phyloP scores from a whole-genome alignment of 2,113 vertebrate species.

The Elaphurus davidianus region DNA sequence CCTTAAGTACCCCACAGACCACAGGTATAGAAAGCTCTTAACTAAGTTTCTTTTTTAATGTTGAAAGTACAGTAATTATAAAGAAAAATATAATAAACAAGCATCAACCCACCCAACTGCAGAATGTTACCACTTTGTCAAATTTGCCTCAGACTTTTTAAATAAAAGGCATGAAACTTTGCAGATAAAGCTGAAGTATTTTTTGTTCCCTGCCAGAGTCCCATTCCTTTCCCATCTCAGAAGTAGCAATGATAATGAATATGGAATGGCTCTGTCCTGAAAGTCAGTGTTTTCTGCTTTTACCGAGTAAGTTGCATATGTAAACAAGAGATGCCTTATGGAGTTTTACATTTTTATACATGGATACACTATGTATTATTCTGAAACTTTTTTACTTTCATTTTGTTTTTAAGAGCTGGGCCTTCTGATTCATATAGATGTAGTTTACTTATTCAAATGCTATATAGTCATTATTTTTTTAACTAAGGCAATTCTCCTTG shows the following conservation, averaged over 20 bases:
- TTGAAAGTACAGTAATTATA: constrained; percentile 57
- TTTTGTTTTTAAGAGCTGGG: background rate
- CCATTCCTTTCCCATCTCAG: background rate
- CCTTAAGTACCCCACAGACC: constrained; percentile 39
- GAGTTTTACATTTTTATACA: background rate
- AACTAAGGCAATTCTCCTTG: constrained; percentile 28
- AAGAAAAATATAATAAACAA: constrained; percentile 59
- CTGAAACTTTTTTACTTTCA: background rate
- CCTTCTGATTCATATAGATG: background rate
- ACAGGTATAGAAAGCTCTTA: constrained; percentile 56
- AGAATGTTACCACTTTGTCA: constrained; percentile 57
- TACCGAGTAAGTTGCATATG: background rate
- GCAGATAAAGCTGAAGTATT: constrained; percentile 29
- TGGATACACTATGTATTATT: background rate
- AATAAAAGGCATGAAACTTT: constrained; percentile 55
- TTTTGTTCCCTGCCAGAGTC: constrained; percentile 19
- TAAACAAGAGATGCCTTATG: background rate
- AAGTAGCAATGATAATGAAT: constrained; percentile 1
- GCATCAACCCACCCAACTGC: constrained; percentile 28
- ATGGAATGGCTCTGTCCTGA: background rate
- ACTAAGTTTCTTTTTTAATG: constrained; percentile 32
- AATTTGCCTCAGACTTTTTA: constrained; percentile 56
- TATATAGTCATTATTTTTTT: constrained; percentile 6
- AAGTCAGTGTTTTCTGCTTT: background rate
- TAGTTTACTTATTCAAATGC: background rate